Conservation (phyloP, 1,140 invertebrate species). For the Heterodera schachtii region DNA sequence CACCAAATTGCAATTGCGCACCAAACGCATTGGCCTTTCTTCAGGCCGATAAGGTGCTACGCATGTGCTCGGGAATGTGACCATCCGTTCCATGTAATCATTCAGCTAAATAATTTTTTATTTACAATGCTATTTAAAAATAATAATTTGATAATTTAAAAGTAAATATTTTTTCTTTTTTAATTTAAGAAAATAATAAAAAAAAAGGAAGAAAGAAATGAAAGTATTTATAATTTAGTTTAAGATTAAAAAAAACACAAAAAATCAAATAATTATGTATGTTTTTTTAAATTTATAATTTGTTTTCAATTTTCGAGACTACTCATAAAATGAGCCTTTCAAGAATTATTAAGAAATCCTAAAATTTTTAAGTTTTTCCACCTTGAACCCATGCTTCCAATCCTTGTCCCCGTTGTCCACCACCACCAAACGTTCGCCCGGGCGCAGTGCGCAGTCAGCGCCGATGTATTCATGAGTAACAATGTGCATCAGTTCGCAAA, state of each 20-base stretch:
- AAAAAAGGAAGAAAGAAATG: no score
- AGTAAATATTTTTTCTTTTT: no score
- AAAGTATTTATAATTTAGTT: no score
- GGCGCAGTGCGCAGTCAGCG: conserved; percentile 35
- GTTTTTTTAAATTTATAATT: no score
- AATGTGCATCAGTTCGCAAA: conserved; percentile 42
- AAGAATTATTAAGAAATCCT: no score
- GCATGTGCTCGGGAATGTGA: conserved; percentile 62
- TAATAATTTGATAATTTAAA: background rate
- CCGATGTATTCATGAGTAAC: conserved; percentile 60
- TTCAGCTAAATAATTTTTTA: conserved; percentile 5
- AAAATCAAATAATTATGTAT: no score
- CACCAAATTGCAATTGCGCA: conserved; percentile 51
- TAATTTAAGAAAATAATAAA: no score
- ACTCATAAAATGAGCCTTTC: no score
- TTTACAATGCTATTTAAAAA: background rate
- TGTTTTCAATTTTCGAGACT: no score
- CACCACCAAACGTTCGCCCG: conserved; percentile 58
- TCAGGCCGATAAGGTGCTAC: conserved; percentile 46
- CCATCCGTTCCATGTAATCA: conserved; percentile 48
- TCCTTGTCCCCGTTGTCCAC: conserved; percentile 65
- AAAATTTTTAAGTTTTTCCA: no score
- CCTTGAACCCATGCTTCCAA: conserved; percentile 49
- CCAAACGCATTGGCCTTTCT: conserved; percentile 58
- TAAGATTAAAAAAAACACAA: no score